Evolutionary conservation across 1,140 invertebrate genomes (phyloP).

Genomic region (Epicauta chinensis): DNA sequence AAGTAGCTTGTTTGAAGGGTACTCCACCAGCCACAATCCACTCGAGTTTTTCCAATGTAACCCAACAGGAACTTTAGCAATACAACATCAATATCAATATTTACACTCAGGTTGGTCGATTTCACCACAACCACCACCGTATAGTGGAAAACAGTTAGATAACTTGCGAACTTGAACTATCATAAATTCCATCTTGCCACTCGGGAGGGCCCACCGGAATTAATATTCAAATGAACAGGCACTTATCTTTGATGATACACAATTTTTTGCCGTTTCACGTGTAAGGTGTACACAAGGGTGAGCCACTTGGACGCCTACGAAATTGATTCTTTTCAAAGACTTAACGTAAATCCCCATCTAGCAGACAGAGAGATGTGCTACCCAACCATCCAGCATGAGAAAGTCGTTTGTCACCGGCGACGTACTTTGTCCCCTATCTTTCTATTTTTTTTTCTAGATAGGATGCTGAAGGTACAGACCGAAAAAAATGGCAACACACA

Average conservation of each 20-base stretch:
- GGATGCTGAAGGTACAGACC: background rate
- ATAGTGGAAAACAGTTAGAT: background rate
- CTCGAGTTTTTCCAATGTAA: background rate
- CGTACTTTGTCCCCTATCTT: constrained; percentile 1
- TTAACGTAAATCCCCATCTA: constrained; percentile 17
- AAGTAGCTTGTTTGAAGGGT: too few relatives aligned
- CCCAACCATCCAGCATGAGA: constrained; percentile 12
- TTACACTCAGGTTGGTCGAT: background rate
- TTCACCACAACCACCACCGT: background rate
- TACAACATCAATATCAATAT: background rate
- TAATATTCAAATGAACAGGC: too few relatives aligned
- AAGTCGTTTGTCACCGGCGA: constrained; percentile 23
- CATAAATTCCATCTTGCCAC: too few relatives aligned
- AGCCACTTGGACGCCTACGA: constrained; percentile 21
- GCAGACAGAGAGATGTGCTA: constrained; percentile 9
- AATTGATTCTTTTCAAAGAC: constrained; percentile 25
- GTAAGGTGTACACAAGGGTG: background rate
- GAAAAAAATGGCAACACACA: too few relatives aligned
- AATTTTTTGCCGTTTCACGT: too few relatives aligned
- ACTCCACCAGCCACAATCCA: constrained; percentile 2
- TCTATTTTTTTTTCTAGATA: constrained; percentile 5
- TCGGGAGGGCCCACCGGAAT: too few relatives aligned
- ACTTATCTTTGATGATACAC: too few relatives aligned
- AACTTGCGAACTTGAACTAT: background rate
- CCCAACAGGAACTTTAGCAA: background rate